Base-by-base conservation (phyloP, 2,888 invertebrate species). In the Argyresthia albistria region DNA sequence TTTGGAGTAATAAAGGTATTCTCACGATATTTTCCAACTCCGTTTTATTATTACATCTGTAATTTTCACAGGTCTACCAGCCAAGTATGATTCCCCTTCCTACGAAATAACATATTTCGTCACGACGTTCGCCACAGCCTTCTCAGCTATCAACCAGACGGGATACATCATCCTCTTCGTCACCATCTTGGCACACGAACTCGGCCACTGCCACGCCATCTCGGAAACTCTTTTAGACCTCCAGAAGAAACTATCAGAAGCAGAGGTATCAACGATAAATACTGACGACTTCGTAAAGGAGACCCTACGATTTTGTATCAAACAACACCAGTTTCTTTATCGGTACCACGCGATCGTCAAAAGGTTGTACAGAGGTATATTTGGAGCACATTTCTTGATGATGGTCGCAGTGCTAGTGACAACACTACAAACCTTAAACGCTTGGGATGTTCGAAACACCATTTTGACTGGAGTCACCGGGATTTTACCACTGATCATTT, bases 121-220 rank as follows among this genome's bases (percentile, higher is more conserved):
- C 35, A 76, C 73, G 10, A 59, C 59, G 36, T 56, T 68, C 11
- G 73, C 61, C 2, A 71, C 75, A 3, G 59, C 59, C 1, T 78
- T 77, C 57, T 78, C 77, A 0, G 76, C 67, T 8, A 59, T 76
- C 56, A 78, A 76, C 60, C 77, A 77, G 56, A 76, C 75, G 0
- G 77, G 76, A 16, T 76, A 76, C 63, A 76, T 75, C 36, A 65
- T 75, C 2, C 64, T 78, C 2, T 77, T 76, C 54, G 62, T 78
- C 10, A 69, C 65, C 0, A 59, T 78, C 12, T 57, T 76, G 8
- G 59, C 67, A 12, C 72, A 76, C 37, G 76, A 76, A 54, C 64
- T 78, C 1, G 77, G 76, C 0, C 75, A 78, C 56, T 71, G 71
- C 56, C 69, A 70, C 55, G 73, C 68, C 9, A 75, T 76, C 50